These are phyloP conservation scores for Pangasius larnaudii DNA, from an alignment of 2,797 vertebrate species.

Conservation along the genomic window DNA sequence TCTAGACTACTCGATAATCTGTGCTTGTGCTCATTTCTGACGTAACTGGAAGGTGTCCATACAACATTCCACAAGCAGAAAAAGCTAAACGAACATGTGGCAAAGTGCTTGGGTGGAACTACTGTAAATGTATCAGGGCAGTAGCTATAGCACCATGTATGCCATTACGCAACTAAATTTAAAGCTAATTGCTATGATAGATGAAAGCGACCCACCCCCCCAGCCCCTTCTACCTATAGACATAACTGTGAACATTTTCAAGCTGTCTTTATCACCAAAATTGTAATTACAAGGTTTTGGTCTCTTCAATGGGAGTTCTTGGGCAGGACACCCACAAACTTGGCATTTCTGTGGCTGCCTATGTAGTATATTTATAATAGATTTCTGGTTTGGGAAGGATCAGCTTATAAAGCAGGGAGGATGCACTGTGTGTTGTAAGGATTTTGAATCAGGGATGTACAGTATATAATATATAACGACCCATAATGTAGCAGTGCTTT, in stretches of 20 bases:
- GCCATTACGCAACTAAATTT: constrained; percentile 77
- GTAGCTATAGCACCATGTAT: constrained; percentile 56
- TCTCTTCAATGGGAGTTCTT: constrained; percentile 78
- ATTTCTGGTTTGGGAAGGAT: constrained; percentile 15
- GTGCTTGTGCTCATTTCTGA: constrained; percentile 53
- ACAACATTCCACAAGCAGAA: constrained; percentile 67
- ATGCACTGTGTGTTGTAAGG: not conserved
- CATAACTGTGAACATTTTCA: constrained; percentile 78
- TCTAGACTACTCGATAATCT: constrained; percentile 54
- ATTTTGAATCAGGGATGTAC: not conserved
- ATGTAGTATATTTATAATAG: constrained; percentile 77
- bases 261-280: constrained; percentile 83
- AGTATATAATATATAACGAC: constrained; percentile 7
- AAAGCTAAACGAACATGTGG: constrained; percentile 62
- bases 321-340: constrained; percentile 84
- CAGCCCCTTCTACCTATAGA: constrained; percentile 63
- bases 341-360: constrained; percentile 77
- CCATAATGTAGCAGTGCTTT: not conserved
- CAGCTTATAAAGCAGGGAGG: not conserved
- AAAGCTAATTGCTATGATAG: constrained; percentile 87
- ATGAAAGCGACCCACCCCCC: constrained; percentile 67
- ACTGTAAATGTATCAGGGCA: constrained; percentile 72
- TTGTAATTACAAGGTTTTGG: constrained; percentile 84
- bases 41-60: constrained; percentile 62
- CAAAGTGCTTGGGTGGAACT: constrained; percentile 75